A percentile compares a stretch with the other conserved stretches of the same genome.
Evolutionary conservation across 2,113 vertebrate genomes (phyloP).

Genomic region (Calyptomena viridis): DNA sequence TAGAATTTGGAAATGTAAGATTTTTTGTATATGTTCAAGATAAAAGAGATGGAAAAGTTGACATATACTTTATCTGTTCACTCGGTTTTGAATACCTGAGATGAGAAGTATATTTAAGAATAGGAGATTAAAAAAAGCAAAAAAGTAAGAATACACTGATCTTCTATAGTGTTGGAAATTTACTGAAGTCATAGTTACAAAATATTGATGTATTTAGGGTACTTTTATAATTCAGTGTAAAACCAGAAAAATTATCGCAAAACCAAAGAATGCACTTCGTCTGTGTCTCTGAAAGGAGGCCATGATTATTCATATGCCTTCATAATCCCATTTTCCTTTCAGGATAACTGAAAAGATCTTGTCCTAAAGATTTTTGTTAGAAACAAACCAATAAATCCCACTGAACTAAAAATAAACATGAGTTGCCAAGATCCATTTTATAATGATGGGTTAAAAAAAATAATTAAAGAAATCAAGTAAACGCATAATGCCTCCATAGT

Average conservation of each 20-base stretch:
- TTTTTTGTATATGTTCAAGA: not conserved
- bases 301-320: not conserved
- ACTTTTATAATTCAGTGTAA: not conserved
- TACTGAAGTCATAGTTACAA: not conserved
- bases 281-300: not conserved
- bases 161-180: not conserved
- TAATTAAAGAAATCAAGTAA: not conserved
- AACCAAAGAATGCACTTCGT: not conserved
- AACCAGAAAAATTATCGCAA: not conserved
- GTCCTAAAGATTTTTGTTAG: not conserved
- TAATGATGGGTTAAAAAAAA: not conserved
- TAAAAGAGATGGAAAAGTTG: not conserved
- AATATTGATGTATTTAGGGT: not conserved
- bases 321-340: not conserved
- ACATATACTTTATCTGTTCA: not conserved
- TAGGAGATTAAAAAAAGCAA: not conserved
- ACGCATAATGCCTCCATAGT: not conserved
- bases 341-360: not conserved
- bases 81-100: not conserved
- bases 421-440: not conserved
- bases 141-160: not conserved
- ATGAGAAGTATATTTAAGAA: not conserved
- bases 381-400: not conserved
- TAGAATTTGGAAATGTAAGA: not conserved
- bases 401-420: not conserved